Evolutionary conservation across 2,797 vertebrate genomes (phyloP).

Genomic region (Enteromius mattozi): DNA sequence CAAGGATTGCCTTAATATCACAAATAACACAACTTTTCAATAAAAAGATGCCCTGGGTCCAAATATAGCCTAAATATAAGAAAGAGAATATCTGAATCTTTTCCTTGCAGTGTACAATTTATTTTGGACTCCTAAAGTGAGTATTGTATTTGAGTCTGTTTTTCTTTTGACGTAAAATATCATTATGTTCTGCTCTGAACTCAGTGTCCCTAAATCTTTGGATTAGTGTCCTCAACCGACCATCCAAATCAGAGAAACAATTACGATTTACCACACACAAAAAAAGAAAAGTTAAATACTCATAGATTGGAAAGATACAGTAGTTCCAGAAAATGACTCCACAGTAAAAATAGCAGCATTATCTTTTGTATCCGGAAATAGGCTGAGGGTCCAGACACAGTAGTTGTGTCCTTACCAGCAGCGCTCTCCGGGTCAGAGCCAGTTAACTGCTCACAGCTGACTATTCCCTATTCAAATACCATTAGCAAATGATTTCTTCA

Average conservation of each 20-base stretch:
- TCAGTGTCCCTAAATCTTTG: background rate
- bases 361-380: constrained; percentile 21
- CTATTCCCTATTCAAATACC: constrained; percentile 11
- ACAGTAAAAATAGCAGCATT: constrained; percentile 26
- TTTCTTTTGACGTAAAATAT: background rate
- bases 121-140: background rate
- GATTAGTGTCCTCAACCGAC: background rate
- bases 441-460: constrained; percentile 1
- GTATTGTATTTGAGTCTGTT: background rate
- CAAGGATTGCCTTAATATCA: background rate
- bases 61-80: background rate
- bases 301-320: background rate
- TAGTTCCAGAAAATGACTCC: constrained; percentile 39
- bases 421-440: background rate
- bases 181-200: background rate
- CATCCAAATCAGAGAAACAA: background rate
- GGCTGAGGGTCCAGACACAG: constrained; percentile 31
- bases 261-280: background rate
- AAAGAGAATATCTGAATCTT: background rate
- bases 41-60: background rate
- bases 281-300: background rate
- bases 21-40: background rate
- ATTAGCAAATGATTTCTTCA: background rate
- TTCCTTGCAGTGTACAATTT: background rate
- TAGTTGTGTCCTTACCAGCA: constrained; percentile 3